These are phyloP conservation scores for Maccullochella peelii DNA, from an alignment of 2,113 vertebrate species.

Conservation along the genomic window DNA sequence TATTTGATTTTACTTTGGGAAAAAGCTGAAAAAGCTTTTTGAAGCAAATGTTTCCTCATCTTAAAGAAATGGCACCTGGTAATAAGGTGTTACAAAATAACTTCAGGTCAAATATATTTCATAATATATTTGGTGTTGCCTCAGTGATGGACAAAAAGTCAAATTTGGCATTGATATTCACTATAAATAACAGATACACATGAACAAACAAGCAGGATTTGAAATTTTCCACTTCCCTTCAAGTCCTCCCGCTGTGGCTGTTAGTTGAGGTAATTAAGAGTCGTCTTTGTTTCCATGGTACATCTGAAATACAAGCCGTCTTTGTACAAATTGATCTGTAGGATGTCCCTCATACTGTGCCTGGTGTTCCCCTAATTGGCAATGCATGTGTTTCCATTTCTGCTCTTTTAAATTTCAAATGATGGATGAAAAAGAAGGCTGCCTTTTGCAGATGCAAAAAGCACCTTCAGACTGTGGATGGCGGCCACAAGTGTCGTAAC, in stretches of 20 bases:
- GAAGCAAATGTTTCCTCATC: not conserved
- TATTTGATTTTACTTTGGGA: not conserved
- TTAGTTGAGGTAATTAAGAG: conserved; percentile 63
- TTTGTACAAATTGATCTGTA: conserved; percentile 67
- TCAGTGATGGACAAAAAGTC: conserved; percentile 18
- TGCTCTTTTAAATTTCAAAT: conserved; percentile 82
- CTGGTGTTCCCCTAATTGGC: conserved; percentile 70
- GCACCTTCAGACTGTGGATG: conserved; percentile 77
- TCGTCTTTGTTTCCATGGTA: conserved; percentile 58
- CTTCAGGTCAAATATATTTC: no score
- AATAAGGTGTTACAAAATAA: not conserved
- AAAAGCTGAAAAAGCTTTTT: not conserved
- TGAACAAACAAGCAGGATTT: conserved; percentile 48
- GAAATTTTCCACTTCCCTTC: conserved; percentile 48
- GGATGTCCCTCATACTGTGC: conserved; percentile 53
- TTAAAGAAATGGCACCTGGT: not conserved
- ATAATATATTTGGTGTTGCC: not conserved
- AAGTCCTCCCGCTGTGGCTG: conserved; percentile 53
- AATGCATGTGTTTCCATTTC: conserved; percentile 68
- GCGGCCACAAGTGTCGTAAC: conserved; percentile 81
- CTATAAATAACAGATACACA: conserved; percentile 32
- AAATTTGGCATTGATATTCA: conserved; percentile 19
- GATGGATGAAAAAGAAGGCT: conserved; percentile 64
- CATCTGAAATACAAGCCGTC: conserved; percentile 59
- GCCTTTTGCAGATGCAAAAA: conserved; percentile 68